Percentiles rank a stretch among this genome's conserved stretches.
These are phyloP conservation scores for Gymnarchus niloticus DNA, from an alignment of 2,113 vertebrate species.

Conservation along the genomic window DNA sequence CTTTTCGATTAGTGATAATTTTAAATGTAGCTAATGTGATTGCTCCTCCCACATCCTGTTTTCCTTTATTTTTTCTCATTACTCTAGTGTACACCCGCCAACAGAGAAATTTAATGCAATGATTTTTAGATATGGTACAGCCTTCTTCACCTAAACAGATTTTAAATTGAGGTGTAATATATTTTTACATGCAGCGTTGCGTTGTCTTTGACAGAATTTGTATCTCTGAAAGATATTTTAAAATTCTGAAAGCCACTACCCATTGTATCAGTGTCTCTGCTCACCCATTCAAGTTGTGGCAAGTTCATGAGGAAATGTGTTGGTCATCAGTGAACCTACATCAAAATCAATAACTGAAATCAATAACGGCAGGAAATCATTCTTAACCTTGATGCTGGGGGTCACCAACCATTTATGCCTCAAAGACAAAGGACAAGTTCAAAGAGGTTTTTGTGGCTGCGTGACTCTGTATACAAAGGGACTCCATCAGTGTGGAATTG, in stretches of 20 bases:
- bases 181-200: neutral
- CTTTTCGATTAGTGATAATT: no score
- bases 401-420: constrained; percentile 22
- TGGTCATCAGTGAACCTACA: constrained; percentile 4
- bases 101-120: no score
- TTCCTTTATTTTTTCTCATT: no score
- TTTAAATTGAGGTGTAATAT: neutral
- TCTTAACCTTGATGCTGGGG: constrained; percentile 17
- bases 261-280: neutral
- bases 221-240: neutral
- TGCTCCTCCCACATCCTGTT: no score
- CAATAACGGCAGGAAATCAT: constrained; percentile 4
- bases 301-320: neutral
- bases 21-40: no score
- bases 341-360: constrained; percentile 20
- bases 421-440: constrained; percentile 41
- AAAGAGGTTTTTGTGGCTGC: constrained; percentile 33
- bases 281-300: neutral
- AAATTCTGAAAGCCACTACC: neutral
- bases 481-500: constrained; percentile 51
- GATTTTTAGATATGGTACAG: no score
- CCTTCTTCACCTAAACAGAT: neutral
- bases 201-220: neutral
- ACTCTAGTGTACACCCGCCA: no score
- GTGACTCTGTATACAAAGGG: constrained; percentile 45